Evolutionary conservation across 2,888 invertebrate species (phyloP), one percentile per base, ranked within the genome.

Genomic region (Heliconius cydno): DNA sequence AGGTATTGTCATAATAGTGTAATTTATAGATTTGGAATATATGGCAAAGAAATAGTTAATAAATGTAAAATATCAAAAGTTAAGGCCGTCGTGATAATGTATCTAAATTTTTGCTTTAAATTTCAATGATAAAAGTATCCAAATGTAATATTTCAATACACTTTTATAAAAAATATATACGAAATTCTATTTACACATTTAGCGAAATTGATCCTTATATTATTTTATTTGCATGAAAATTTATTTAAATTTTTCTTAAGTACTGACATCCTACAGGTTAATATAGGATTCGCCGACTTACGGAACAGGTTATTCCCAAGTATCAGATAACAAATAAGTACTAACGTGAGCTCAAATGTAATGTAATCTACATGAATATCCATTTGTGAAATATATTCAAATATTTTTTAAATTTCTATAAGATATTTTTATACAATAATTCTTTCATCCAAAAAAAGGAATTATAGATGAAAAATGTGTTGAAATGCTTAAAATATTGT

Each of bases 241-340:
- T 52, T 63, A 60, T 68, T 63, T 77, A 46, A 63, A 15, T 74
- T 77, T 66, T 5, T 46, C 67, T 38, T 74, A 34, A 63, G n/a
- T 9, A 12, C 46, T 28, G 7, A 5, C 30, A 28, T 30, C 19
- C 57, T 73, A 60, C 57, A 60, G 30, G 57, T 34, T 34, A 60
- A 57, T 73, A 73, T 60, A 74, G 68, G 75, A 79, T 67, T 68
- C 28, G 57, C 65, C 52, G 75, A 57, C 75, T 28, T 70, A 76
- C 74, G 70, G 76, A 81, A 79, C 79, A 67, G 81, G 82, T 83
- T 83, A 81, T 82, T 81, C 77, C 79, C 66, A 78, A 77, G 80
- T 83, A 79, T 80, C 82, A 76, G 77, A 82, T 82, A 76, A 74
- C 81, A 28, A 67, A 81, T 77, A 79, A 38, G 74, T 79, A 79